phyloP scores from a whole-genome alignment of 2,888 invertebrate species.

The Antitype chi region DNA sequence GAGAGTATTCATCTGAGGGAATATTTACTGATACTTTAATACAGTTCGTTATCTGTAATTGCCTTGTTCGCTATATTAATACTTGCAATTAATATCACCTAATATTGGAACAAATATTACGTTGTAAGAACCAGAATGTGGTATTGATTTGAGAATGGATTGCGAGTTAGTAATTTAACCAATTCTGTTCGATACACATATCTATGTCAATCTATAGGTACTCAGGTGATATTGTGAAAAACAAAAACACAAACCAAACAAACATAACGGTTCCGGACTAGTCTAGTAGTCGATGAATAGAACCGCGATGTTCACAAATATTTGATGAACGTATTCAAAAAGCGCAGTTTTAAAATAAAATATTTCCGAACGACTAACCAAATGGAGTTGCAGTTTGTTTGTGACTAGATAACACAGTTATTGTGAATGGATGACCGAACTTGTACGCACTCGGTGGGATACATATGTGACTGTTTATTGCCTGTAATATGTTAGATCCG shows the following conservation, averaged over 20 bases:
- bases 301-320: constrained; percentile 26
- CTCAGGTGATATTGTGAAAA: neutral
- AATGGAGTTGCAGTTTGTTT: constrained; percentile 23
- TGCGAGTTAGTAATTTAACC: neutral
- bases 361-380: constrained; percentile 13
- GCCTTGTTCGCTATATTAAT: constrained; percentile 43
- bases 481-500: constrained; percentile 25
- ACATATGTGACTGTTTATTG: constrained; percentile 34
- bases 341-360: constrained; percentile 25
- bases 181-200: neutral
- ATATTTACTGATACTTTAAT: constrained; percentile 61
- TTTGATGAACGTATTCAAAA: constrained; percentile 46
- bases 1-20: constrained; percentile 52
- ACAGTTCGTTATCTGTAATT: constrained; percentile 49
- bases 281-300: neutral
- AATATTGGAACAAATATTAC: constrained; percentile 23
- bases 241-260: neutral
- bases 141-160: neutral
- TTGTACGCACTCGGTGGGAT: constrained; percentile 2
- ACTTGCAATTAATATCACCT: constrained; percentile 39
- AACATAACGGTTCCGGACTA: neutral
- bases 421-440: neutral
- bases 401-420: constrained; percentile 21
- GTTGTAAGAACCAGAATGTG: constrained; percentile 6
- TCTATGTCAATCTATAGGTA: too few species aligned